Conservation (phyloP, 2,797 vertebrate genomes). For the Astyanax mexicanus region DNA sequence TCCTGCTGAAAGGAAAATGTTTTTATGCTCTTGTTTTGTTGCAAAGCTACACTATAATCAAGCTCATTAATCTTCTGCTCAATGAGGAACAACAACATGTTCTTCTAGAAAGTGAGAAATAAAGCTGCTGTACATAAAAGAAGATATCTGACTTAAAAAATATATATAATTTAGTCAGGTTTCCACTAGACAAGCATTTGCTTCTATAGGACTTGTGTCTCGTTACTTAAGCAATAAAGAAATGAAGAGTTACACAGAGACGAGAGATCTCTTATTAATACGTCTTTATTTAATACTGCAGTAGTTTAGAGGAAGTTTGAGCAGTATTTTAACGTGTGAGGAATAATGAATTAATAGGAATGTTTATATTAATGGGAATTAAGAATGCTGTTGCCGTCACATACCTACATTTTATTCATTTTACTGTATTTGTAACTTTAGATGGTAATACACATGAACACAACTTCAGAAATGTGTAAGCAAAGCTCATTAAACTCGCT, state of each 20-base stretch:
- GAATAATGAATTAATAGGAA: not conserved
- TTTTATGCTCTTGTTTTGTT: not conserved
- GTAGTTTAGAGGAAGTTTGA: not conserved
- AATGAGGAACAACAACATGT: not conserved
- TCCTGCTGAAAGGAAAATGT: not conserved
- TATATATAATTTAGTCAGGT: no score
- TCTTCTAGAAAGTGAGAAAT: not conserved
- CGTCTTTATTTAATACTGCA: not conserved
- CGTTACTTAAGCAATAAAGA: not conserved
- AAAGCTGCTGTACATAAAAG: not conserved
- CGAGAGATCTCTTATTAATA: not conserved
- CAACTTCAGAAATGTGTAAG: no score
- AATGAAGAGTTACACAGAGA: no score
- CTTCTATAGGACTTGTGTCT: not conserved
- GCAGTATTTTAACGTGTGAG: not conserved
- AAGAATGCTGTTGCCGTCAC: no score
- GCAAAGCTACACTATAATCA: not conserved
- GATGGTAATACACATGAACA: no score
- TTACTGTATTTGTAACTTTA: no score
- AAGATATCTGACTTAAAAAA: not conserved
- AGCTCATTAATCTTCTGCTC: constrained; percentile 13
- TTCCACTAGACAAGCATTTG: not conserved
- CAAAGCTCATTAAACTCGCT: no score
- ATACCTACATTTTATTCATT: no score
- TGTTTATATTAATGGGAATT: no score